These are phyloP conservation scores for Mustela lutreola DNA, from an alignment of 2,113 vertebrate species.

Conservation along the genomic window DNA sequence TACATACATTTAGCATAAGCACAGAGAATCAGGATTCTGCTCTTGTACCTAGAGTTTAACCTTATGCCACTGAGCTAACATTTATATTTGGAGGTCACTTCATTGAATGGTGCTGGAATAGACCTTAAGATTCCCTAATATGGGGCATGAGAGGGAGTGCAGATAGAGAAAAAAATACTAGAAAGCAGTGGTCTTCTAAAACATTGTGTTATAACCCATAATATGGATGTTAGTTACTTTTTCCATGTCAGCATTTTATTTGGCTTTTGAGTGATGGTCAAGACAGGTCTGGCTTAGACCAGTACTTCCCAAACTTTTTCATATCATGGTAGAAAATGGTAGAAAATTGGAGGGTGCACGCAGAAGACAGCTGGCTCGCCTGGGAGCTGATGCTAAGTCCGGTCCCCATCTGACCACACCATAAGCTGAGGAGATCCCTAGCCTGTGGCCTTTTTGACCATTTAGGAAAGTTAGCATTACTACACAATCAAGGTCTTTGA, in stretches of 20 bases:
- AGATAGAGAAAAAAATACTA: background rate
- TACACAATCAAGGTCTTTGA: background rate
- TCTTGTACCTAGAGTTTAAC: background rate
- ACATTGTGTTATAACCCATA: background rate
- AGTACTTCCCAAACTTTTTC: slow-evolving; percentile 25
- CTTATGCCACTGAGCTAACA: background rate
- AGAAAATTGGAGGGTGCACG: background rate
- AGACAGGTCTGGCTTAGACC: background rate
- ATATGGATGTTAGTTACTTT: background rate
- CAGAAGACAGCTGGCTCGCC: background rate
- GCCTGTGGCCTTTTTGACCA: background rate
- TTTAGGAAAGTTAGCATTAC: background rate
- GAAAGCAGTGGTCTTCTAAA: background rate
- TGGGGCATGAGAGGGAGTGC: background rate
- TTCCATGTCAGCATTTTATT: background rate
- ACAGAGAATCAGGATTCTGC: slow-evolving; percentile 17
- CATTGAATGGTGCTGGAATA: background rate
- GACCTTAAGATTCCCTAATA: slow-evolving; percentile 14
- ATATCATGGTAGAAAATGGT: background rate
- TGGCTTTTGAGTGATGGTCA: slow-evolving; percentile 13
- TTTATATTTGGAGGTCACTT: slow-evolving; percentile 54
- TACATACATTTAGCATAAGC: background rate
- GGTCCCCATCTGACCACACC: background rate
- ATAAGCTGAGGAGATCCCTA: background rate
- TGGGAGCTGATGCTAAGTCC: background rate